Evolutionary conservation across 2,797 vertebrate species (phyloP).

Genomic region (Pachyuromys duprasi): DNA sequence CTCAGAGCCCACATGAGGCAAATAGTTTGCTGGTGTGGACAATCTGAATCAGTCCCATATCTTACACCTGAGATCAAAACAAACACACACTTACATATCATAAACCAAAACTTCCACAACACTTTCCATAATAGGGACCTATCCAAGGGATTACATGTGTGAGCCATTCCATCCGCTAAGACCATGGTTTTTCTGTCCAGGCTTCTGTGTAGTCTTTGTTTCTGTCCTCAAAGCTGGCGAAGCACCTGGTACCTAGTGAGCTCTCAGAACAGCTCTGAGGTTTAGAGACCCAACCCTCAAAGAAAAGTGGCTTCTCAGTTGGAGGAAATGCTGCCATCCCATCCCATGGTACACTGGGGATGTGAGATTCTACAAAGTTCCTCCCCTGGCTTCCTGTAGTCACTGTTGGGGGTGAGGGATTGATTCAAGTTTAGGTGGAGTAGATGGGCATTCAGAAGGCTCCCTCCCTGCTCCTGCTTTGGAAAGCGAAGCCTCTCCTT

Average conservation of each 20-base stretch:
- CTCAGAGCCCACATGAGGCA: too few species aligned
- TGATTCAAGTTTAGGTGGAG: not conserved
- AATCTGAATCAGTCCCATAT: too few species aligned
- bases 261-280: not conserved
- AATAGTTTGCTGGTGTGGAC: too few species aligned
- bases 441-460: not conserved
- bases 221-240: not conserved
- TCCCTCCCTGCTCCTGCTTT: not conserved
- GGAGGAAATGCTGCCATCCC: not conserved
- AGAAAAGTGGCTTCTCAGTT: not conserved
- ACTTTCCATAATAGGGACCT: not conserved
- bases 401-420: not conserved
- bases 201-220: not conserved
- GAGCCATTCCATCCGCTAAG: not conserved
- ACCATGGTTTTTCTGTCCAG: not conserved
- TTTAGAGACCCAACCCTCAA: not conserved
- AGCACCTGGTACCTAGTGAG: not conserved
- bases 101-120: too few species aligned
- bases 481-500: not conserved
- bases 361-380: not conserved
- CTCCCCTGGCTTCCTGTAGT: not conserved
- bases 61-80: too few species aligned
- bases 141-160: not conserved
- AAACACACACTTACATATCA: too few species aligned
- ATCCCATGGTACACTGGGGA: not conserved